phyloP scores from a whole-genome alignment of 2,113 vertebrate species.

The Eidolon helvum region DNA sequence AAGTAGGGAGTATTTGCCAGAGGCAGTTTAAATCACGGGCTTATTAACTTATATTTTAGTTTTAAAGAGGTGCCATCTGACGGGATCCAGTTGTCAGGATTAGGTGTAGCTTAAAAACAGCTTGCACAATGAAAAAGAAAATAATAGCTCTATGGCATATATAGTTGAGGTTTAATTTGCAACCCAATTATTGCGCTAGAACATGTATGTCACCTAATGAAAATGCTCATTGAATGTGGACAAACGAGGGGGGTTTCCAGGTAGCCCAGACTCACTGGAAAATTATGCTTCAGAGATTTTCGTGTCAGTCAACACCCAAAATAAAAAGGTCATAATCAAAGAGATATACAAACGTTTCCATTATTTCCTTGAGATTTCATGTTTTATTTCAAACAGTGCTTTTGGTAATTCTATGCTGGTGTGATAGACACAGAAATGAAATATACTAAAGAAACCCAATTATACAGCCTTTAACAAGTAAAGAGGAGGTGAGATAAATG shows the following conservation, averaged over 20 bases:
- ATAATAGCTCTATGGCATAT: not conserved
- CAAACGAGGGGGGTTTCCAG: conserved; percentile 12
- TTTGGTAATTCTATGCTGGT: not conserved
- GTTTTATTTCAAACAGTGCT: not conserved
- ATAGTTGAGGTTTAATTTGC: not conserved
- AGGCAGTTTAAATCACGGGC: conserved; percentile 51
- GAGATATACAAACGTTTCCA: conserved; percentile 30
- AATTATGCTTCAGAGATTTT: conserved; percentile 54
- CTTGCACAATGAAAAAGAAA: conserved; percentile 51
- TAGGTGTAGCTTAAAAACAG: conserved; percentile 49
- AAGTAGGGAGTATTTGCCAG: conserved; percentile 29
- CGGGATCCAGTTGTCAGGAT: conserved; percentile 38
- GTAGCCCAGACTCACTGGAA: conserved; percentile 2
- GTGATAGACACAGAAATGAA: not conserved
- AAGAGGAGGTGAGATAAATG: not conserved
- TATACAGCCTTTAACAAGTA: not conserved
- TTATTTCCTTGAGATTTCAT: not conserved
- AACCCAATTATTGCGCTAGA: not conserved
- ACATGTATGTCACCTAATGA: not conserved
- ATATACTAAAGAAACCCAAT: not conserved
- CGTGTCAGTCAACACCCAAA: not conserved
- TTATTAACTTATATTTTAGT: conserved; percentile 55
- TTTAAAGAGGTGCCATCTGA: conserved; percentile 54
- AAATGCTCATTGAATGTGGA: not conserved
- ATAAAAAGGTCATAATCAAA: conserved; percentile 29